Base-by-base conservation (phyloP, 2,888 invertebrate species). In the Trachelus troglodyta region DNA sequence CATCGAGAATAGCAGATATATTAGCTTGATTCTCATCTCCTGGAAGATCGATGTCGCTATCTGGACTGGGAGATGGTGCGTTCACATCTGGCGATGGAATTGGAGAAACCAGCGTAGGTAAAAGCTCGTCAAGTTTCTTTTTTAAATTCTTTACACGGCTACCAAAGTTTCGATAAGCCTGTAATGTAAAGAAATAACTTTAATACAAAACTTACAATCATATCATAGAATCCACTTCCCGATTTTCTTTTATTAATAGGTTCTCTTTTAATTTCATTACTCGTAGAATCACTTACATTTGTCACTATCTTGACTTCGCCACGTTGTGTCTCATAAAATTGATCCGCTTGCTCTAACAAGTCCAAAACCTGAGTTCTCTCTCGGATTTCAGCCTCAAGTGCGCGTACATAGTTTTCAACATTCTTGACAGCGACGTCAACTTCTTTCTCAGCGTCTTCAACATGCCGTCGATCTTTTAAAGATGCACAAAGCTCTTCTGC, bases 111-210 rank as follows among this genome's bases (percentile, higher is more conserved):
- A 98, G 91, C 11, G 94, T 95, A 31, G 95, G 94, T 84, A 95
- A 94, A 79, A 97, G 92, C 86, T 98, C 98, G 84, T 97, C 97
- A 33, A 98, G 92, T 89, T 97, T 97, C 77, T 96, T 95, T 90
- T 98, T 97, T 75, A 98, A 93, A 76, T 95, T 94, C 87, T 97
- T 96, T 0, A 99, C 97, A 80, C 98, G 94, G 23, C 95, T 95
- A 0, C 97, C 98, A 92, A 98, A 99, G 91, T 97, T 98, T 92
- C 97, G 97, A 90, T 98, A 99, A 2, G 99, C 98, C 98, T 98
- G 89, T 30, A 90, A 76, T 34, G 12, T 12, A 40, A 34, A 77
- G 31, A 73, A 12, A 34, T 35, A 40, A 73, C 34, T 69, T 35
- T 37, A 23, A 69, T 30, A 56, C 23, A 15, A 56, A 56, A 56